Percentiles rank a stretch among this genome's conserved stretches.
These are phyloP conservation scores for Enteromius thamalakanensis DNA, from an alignment of 2,797 vertebrate species.

Conservation along the genomic window DNA sequence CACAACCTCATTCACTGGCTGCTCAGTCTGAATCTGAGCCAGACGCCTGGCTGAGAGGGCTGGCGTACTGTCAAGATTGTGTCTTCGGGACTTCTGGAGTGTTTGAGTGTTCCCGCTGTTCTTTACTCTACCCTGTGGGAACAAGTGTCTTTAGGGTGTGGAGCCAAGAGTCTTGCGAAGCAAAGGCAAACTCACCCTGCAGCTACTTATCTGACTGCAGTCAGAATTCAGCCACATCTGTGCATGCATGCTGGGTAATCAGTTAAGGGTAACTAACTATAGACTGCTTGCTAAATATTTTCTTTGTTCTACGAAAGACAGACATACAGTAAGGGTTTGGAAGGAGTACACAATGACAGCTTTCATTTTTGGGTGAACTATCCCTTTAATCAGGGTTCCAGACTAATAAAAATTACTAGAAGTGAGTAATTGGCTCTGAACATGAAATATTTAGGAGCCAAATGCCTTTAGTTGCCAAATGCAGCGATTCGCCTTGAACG, in stretches of 20 bases:
- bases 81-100: conserved; percentile 18
- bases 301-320: not conserved
- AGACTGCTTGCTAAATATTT: not conserved
- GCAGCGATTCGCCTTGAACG: not conserved
- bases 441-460: not conserved
- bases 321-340: not conserved
- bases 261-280: not conserved
- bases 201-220: conserved; percentile 1
- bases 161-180: conserved; percentile 13
- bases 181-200: conserved; percentile 35
- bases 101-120: conserved; percentile 32
- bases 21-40: conserved; percentile 18
- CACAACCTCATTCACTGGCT: not conserved
- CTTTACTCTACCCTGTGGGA: conserved; percentile 35
- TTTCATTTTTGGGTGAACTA: not conserved
- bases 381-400: conserved; percentile 7
- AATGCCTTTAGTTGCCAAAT: not conserved
- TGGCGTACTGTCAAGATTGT: conserved; percentile 37
- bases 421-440: not conserved
- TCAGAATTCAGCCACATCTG: conserved; percentile 2
- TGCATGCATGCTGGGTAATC: not conserved
- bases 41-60: conserved; percentile 26
- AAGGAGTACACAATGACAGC: not conserved
- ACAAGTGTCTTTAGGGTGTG: conserved; percentile 9
- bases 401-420: not conserved